Conservation (phyloP, 2,113 vertebrate species). For the Erpornis zantholeuca region DNA sequence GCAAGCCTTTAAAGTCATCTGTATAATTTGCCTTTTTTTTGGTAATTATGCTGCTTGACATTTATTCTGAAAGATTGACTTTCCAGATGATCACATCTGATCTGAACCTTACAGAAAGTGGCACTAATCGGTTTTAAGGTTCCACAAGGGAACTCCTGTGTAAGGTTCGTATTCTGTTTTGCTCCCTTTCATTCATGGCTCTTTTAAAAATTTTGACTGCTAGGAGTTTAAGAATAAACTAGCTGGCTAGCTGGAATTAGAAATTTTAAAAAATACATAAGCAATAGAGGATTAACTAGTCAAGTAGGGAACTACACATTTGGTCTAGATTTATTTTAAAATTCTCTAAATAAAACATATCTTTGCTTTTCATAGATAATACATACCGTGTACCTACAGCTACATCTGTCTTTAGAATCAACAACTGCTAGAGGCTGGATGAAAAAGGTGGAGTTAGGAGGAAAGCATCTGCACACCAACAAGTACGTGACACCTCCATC, state of each 20-base stretch:
- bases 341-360: not conserved
- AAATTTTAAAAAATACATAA: not conserved
- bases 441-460: not conserved
- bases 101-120: not conserved
- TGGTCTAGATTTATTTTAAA: not conserved
- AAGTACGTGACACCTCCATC: not conserved
- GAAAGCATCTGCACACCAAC: not conserved
- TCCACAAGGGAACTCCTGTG: not conserved
- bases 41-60: not conserved
- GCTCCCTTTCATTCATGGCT: not conserved
- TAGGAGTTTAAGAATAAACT: not conserved
- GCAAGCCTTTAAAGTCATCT: slow-evolving; percentile 9
- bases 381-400: not conserved
- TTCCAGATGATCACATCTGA: not conserved
- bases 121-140: not conserved
- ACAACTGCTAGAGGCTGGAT: not conserved
- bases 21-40: not conserved
- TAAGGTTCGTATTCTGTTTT: not conserved
- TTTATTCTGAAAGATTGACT: not conserved
- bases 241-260: not conserved
- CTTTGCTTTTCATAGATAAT: not conserved
- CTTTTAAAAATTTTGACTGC: not conserved
- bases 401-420: not conserved
- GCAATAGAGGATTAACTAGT: not conserved
- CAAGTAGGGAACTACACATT: not conserved